These are phyloP conservation scores for Drosophila lacertosa DNA, from an alignment of 1,140 invertebrate species.

Conservation along the genomic window DNA sequence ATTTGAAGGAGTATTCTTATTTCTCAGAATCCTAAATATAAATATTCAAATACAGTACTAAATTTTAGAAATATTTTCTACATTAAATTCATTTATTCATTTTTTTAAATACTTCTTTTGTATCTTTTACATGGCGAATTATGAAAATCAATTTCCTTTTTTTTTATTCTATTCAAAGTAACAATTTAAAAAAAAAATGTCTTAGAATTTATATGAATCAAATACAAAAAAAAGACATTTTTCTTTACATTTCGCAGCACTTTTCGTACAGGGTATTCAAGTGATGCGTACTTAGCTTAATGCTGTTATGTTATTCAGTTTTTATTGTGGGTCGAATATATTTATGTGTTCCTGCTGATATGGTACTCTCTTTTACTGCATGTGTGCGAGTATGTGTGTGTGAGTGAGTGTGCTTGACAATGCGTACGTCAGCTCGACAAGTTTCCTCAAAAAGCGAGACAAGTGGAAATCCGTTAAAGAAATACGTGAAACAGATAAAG, in stretches of 20 bases:
- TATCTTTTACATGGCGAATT: no score
- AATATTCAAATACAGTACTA: no score
- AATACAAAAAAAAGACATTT: slow-evolving; percentile 16
- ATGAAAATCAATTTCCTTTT: no score
- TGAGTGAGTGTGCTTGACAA: slow-evolving; percentile 56
- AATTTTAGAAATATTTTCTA: neutral
- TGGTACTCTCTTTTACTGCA: neutral
- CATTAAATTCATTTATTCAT: no score
- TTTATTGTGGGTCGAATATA: slow-evolving; percentile 25
- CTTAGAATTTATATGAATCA: no score
- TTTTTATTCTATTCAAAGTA: no score
- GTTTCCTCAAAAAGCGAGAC: slow-evolving; percentile 76
- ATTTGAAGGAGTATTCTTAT: no score
- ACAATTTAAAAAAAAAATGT: no score
- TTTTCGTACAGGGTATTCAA: slow-evolving; percentile 12
- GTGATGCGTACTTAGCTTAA: slow-evolving; percentile 7
- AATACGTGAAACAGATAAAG: slow-evolving; percentile 76
- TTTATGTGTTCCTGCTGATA: slow-evolving; percentile 36
- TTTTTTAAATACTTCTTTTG: no score
- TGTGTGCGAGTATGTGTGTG: slow-evolving; percentile 22
- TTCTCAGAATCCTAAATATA: no score
- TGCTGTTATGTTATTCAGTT: slow-evolving; percentile 18
- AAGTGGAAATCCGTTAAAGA: slow-evolving; percentile 81
- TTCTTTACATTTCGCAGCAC: neutral
- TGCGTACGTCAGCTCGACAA: slow-evolving; percentile 71